These are phyloP conservation scores for Crossoptilon crossoptilon DNA, from an alignment of 2,797 vertebrate genomes.

Conservation along the genomic window DNA sequence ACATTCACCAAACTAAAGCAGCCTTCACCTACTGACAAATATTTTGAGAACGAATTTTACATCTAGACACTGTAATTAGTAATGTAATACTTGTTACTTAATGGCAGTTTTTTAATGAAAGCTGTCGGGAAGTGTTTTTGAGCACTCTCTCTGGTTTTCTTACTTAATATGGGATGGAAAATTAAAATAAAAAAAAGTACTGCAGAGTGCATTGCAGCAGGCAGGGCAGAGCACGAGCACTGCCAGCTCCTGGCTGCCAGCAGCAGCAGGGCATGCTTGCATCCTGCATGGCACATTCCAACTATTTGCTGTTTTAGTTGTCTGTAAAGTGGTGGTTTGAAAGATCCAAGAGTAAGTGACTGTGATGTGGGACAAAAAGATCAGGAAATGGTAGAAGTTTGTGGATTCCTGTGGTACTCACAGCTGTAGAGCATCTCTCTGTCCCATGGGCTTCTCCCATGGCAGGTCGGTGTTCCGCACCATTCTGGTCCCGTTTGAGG, in stretches of 20 bases:
- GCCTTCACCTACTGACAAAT: background rate
- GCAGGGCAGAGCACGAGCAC: accelerated
- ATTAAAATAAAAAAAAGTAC: background rate
- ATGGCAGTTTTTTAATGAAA: background rate
- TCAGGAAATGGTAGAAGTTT: too few species aligned
- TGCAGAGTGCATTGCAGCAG: background rate
- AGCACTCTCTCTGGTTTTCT: background rate
- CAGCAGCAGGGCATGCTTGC: background rate
- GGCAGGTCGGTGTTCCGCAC: background rate
- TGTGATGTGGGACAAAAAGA: background rate
- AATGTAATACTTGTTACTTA: background rate
- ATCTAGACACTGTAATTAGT: background rate
- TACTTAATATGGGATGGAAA: background rate
- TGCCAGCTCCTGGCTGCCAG: background rate
- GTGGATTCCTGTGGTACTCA: background rate
- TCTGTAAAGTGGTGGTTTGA: background rate
- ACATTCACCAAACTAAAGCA: background rate
- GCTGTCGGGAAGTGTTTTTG: background rate
- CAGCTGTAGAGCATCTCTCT: background rate
- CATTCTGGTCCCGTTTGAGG: background rate
- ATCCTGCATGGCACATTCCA: accelerated
- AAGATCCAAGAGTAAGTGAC: background rate
- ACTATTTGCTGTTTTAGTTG: accelerated
- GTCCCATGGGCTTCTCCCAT: background rate
- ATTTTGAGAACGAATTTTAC: background rate